Base-by-base conservation (phyloP, 2,888 invertebrate species). In the Hypomecis atomaria region DNA sequence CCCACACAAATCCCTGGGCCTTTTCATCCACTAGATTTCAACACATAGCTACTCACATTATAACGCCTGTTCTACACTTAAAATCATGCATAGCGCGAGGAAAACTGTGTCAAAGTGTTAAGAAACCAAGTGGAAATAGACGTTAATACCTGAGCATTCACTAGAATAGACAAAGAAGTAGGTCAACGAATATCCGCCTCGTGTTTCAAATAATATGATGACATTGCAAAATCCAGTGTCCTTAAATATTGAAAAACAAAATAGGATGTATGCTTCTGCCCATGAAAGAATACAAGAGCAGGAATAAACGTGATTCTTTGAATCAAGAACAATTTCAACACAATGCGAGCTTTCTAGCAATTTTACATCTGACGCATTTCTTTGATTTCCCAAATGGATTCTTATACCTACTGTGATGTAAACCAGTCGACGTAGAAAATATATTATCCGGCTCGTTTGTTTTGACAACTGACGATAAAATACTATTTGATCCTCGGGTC, bases 41-140 rank as follows among this genome's bases (percentile, higher is more conserved):
- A 55, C 42, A 38, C 54, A 37, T 23, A 42, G 34, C 59, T 33
- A 52, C 44, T 61, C 37, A 37, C 37, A 44, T 45, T 53, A 49
- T 53, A 60, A 57, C 45, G 44, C 23, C 50, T 11, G 47, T 11
- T 52, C 43, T 42, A 52, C 55, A 58, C 38, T 55, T 59, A 43
- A 54, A 62, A 61, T 62, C 50, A 59, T 57, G 60, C 57, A 66
- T 67, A 71, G 66, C 65, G 60, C 47, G 60, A 60, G 73, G 73
- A 65, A 78, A 85, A 81, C 78, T 81, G 76, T 86, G 85, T 84
- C 85, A 85, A 78, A 79, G 72, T 72, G 80, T 83, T 78, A 79
- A 77, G 83, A 85, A 86, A 84, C 81, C 74, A 75, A 82, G 77
- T 83, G 71, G 76, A 84, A 86, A 86, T 85, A 84, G 82, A 79